Conservation (phyloP, 2,888 invertebrate genomes). For the Lithophane ornitopus region DNA sequence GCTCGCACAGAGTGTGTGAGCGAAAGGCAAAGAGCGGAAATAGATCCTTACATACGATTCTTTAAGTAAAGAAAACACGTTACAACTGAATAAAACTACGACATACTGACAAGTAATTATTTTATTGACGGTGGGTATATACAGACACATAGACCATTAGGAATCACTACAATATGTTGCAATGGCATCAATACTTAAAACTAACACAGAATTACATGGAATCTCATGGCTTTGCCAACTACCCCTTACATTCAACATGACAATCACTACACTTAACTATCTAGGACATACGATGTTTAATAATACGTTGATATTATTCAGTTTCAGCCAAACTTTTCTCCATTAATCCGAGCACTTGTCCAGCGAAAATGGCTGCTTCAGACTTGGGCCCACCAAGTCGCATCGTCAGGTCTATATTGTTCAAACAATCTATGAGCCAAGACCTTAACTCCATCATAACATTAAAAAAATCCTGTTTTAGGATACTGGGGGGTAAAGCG, state of each 20-base stretch:
- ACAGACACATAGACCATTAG: slow-evolving; percentile 47
- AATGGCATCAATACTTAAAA: slow-evolving; percentile 45
- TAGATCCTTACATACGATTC: neutral
- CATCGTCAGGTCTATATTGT: slow-evolving; percentile 87
- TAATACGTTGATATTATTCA: slow-evolving; percentile 37
- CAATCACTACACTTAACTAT: slow-evolving; percentile 28
- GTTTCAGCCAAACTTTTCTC: slow-evolving; percentile 82
- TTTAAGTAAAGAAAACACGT: neutral
- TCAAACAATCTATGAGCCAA: slow-evolving; percentile 92
- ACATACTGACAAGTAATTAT: slow-evolving; percentile 34
- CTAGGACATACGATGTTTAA: slow-evolving; percentile 3
- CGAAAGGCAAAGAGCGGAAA: neutral
- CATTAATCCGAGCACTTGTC: slow-evolving; percentile 90
- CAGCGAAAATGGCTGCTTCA: slow-evolving; percentile 92
- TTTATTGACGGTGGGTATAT: slow-evolving; percentile 68
- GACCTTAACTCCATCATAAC: slow-evolving; percentile 92
- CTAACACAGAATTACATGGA: slow-evolving; percentile 41
- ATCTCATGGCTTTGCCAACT: slow-evolving; percentile 31
- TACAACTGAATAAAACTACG: slow-evolving; percentile 40
- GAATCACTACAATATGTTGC: slow-evolving; percentile 51
- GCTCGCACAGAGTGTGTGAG: neutral
- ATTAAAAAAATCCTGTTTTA: slow-evolving; percentile 91
- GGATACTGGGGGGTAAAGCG: slow-evolving; percentile 90
- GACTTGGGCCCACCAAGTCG: slow-evolving; percentile 91
- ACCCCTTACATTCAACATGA: slow-evolving; percentile 22